Evolutionary conservation across 1,140 invertebrate species (phyloP).

Genomic region (Dufourea novaeangliae): DNA sequence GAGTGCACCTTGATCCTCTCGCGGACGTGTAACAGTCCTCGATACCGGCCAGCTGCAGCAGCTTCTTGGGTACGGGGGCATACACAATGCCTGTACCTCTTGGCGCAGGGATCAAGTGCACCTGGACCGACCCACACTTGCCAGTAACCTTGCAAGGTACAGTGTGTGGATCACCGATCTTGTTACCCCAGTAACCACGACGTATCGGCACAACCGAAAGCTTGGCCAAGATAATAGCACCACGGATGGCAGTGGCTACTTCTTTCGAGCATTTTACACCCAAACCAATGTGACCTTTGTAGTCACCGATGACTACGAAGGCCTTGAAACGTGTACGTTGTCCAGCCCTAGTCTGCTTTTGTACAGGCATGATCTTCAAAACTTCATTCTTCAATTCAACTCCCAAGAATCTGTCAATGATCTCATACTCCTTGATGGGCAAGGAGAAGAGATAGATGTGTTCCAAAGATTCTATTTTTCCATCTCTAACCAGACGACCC

Average conservation of each 20-base stretch:
- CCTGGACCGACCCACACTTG: conserved; percentile 99
- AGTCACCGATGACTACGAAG: conserved; percentile 97
- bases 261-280: conserved; percentile 99
- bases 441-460: conserved; percentile 99
- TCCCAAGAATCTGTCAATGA: conserved; percentile 98
- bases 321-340: conserved; percentile 99
- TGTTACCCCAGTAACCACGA: conserved; percentile 99
- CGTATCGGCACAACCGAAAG: conserved; percentile 99
- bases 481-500: conserved; percentile 97
- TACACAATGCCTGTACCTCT: conserved; percentile 99
- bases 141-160: conserved; percentile 99
- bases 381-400: conserved; percentile 97
- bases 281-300: conserved; percentile 99
- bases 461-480: conserved; percentile 97
- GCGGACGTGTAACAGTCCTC: conserved; percentile 99
- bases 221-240: conserved; percentile 99
- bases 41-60: conserved; percentile 99
- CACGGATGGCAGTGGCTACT: conserved; percentile 99
- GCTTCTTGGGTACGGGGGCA: conserved; percentile 99
- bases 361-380: conserved; percentile 99
- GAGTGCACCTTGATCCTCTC: conserved; percentile 97
- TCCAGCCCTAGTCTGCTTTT: conserved; percentile 99
- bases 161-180: conserved; percentile 99
- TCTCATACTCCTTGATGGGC: conserved; percentile 99
- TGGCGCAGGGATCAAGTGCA: conserved; percentile 98